A percentile compares a stretch with the other conserved stretches of the same genome.
phyloP scores from a whole-genome alignment of 2,888 invertebrate genomes.

The Helobdella robusta region DNA sequence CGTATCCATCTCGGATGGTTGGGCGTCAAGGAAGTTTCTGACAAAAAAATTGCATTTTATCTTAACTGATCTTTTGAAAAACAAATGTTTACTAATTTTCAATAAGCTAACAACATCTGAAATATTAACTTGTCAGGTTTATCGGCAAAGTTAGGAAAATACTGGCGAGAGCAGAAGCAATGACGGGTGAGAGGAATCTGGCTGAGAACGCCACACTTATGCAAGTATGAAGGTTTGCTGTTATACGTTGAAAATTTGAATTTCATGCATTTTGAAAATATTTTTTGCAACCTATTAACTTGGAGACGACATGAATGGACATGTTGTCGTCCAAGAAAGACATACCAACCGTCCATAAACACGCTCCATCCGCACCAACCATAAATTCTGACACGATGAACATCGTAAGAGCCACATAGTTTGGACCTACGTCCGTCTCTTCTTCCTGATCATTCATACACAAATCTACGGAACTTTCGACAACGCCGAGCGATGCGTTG shows the following conservation, averaged over 20 bases:
- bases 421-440: not conserved
- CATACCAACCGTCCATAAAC: constrained; percentile 20
- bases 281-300: constrained; percentile 29
- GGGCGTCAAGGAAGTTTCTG: too few relatives aligned
- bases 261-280: too few relatives aligned
- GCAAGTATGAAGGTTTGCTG: too few relatives aligned
- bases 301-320: not conserved
- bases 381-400: constrained; percentile 11
- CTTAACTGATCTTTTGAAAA: too few relatives aligned
- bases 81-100: too few relatives aligned
- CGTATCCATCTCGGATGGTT: too few relatives aligned
- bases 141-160: constrained; percentile 15
- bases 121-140: constrained; percentile 18
- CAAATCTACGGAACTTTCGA: too few relatives aligned
- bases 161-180: constrained; percentile 22
- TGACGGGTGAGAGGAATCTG: constrained; percentile 24
- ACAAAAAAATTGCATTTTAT: too few relatives aligned
- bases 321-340: constrained; percentile 22
- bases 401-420: constrained; percentile 13
- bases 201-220: constrained; percentile 22
- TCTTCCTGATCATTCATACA: too few relatives aligned
- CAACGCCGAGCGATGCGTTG: too few relatives aligned
- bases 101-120: not conserved
- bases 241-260: too few relatives aligned
- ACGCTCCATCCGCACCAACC: constrained; percentile 16